phyloP scores from a whole-genome alignment of 92 coral and sea anemone genomes.

The Phenganax marumi region DNA sequence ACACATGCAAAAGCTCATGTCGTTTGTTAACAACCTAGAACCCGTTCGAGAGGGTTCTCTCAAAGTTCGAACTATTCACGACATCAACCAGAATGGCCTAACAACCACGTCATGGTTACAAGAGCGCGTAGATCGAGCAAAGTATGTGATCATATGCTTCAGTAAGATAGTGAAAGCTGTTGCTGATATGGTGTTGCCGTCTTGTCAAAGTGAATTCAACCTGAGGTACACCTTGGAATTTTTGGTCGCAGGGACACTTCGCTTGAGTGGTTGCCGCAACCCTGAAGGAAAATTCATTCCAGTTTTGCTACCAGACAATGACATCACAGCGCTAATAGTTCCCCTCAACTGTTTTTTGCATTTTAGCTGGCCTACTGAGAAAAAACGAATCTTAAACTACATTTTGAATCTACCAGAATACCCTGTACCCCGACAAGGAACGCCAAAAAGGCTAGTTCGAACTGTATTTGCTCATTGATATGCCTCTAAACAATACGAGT shows the following conservation, averaged over 20 bases:
- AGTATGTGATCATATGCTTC: slow-evolving; percentile 24
- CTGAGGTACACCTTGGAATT: slow-evolving; percentile 23
- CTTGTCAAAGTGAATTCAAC: slow-evolving; percentile 8
- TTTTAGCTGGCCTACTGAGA: slow-evolving; percentile 21
- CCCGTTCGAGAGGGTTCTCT: background rate
- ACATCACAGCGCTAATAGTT: background rate
- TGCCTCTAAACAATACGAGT: too few species aligned
- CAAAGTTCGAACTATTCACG: slow-evolving; percentile 14
- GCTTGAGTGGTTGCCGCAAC: background rate
- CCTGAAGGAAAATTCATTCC: slow-evolving; percentile 24
- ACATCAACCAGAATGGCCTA: background rate
- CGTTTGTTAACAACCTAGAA: background rate
- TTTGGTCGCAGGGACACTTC: slow-evolving; percentile 4
- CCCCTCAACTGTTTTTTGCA: background rate
- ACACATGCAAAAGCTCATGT: background rate
- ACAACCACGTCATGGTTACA: slow-evolving; percentile 19
- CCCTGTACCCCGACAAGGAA: background rate
- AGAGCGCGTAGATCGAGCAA: slow-evolving; percentile 23
- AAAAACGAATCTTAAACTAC: background rate
- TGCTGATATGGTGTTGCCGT: background rate
- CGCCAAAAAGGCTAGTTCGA: background rate
- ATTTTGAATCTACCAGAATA: slow-evolving; percentile 5
- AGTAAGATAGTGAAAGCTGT: slow-evolving; percentile 19
- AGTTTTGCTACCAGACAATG: slow-evolving; percentile 7
- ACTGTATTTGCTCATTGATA: background rate